Evolutionary conservation across 2,888 invertebrate genomes (phyloP), one percentile per base, ranked within the genome.

Genomic region (Lucinisca nassula): DNA sequence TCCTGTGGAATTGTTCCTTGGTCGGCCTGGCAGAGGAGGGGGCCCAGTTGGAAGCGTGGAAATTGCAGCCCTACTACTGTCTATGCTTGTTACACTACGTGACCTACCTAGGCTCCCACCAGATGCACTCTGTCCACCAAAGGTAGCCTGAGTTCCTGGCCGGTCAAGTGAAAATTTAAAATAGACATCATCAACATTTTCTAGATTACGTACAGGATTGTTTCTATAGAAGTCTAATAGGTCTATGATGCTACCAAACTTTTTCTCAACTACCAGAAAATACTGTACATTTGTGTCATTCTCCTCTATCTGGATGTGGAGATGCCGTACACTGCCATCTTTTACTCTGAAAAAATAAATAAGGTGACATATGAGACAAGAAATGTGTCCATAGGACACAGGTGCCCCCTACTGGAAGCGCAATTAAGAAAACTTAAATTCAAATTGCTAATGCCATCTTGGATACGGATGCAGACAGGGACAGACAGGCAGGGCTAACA

Each of bases 231-330:
- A 92, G 2, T 79, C 67, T 10, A 93, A 67, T 2, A 93, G 72
- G 21, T 90, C 88, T 17, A 78, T 73, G 32, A 93, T 51, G 45
- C 75, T 82, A 8, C 84, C 79, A 78, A 93, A 93, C 78, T 93
- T 90, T 49, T 91, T 91, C 72, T 93, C 92, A 30, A 89, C 86
- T 12, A 93, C 92, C 21, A 93, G 88, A 61, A 88, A 92, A 67
- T 84, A 93, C 37, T 83, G 87, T 14, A 55, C 84, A n/a, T 21
- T 14, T 4, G 61, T 30, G n/a, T 82, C 74, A 72, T 70, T 45
- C 30, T 84, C 76, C 38, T 93, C 92, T 24, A 90, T 86, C 40
- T 87, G 84, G 35, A 93, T 90, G 72, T 91, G 91, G 40, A 91
- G 90, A 49, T 93, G 92, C 8, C 92, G 86, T 6, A 92, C 90